Percentiles rank a stretch among this genome's conserved stretches.
phyloP scores from a whole-genome alignment of 1,140 invertebrate species.

The Sycophila sp. region DNA sequence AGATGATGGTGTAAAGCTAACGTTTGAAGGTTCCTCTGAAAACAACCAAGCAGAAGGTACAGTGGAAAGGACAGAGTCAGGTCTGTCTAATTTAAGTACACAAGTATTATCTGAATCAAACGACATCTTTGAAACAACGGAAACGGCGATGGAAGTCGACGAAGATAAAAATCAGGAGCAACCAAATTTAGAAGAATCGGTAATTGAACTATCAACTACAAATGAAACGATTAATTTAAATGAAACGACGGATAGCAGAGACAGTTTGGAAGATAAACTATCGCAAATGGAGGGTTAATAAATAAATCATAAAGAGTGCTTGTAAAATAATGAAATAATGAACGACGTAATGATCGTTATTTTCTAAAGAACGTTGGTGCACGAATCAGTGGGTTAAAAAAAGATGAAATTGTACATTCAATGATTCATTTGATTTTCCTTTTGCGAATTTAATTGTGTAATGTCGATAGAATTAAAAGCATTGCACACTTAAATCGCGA shows the following conservation, averaged over 20 bases:
- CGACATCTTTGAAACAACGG: slow-evolving; percentile 56
- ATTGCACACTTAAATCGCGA: too few relatives aligned
- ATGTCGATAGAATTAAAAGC: too few relatives aligned
- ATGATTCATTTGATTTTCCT: not conserved
- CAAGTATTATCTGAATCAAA: slow-evolving; percentile 49
- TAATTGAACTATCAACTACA: slow-evolving; percentile 48
- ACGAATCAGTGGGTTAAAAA: not conserved
- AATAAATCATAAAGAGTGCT: not conserved
- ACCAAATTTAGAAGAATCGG: slow-evolving; percentile 45
- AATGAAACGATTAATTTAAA: slow-evolving; percentile 57
- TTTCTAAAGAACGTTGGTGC: not conserved
- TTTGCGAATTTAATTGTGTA: too few relatives aligned
- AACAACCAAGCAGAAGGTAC: slow-evolving; percentile 2
- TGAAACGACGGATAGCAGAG: slow-evolving; percentile 61
- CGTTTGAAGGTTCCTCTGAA: slow-evolving; percentile 11
- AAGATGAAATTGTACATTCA: not conserved
- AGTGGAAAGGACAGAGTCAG: slow-evolving; percentile 34
- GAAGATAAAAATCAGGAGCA: slow-evolving; percentile 38
- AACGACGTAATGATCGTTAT: not conserved
- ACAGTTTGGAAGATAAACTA: slow-evolving; percentile 63
- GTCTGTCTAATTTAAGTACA: slow-evolving; percentile 37
- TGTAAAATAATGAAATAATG: slow-evolving; percentile 21
- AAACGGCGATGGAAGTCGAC: slow-evolving; percentile 41
- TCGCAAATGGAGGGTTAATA: slow-evolving; percentile 62
- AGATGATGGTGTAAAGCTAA: slow-evolving; percentile 10